Evolutionary conservation across 2,113 vertebrate species (phyloP).

Genomic region (Speoplatyrhinus poulsoni): DNA sequence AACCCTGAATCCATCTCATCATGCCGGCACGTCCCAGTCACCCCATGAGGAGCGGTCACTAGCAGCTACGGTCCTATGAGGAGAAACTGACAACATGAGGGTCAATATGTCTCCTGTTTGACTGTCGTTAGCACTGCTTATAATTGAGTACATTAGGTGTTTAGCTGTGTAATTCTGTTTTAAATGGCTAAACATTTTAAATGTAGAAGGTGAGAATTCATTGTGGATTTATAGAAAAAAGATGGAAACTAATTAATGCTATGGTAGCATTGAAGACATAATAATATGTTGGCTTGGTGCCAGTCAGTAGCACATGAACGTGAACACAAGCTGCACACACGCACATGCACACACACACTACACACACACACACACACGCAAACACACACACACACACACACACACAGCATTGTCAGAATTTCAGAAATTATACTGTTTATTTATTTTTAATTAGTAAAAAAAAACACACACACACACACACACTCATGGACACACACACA

Average conservation of each 20-base stretch:
- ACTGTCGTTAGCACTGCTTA: too few species aligned
- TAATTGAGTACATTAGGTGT: too few species aligned
- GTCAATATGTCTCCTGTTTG: neutral
- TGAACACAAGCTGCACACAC: neutral
- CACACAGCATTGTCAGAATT: constrained; percentile 7
- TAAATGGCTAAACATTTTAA: too few species aligned
- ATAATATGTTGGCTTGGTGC: constrained; percentile 67
- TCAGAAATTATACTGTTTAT: neutral
- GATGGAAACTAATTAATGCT: constrained; percentile 39
- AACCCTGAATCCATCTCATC: constrained; percentile 62
- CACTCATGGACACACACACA: constrained; percentile 11
- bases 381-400: neutral
- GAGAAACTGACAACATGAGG: constrained; percentile 4
- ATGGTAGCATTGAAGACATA: constrained; percentile 59
- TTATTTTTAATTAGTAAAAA: neutral
- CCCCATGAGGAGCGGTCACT: constrained; percentile 56
- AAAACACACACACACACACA: constrained; percentile 14
- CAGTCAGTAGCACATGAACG: constrained; percentile 54
- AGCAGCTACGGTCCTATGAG: constrained; percentile 2
- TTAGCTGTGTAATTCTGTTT: too few species aligned
- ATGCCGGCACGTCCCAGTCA: constrained; percentile 50
- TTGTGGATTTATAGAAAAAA: constrained; percentile 19
- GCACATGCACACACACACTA: neutral
- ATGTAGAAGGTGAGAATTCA: too few species aligned
- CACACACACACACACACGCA: neutral